A percentile compares a stretch with the other conserved stretches of the same genome.
phyloP scores from a whole-genome alignment of 2,888 invertebrate species.

The Eristalinus sepulchralis region DNA sequence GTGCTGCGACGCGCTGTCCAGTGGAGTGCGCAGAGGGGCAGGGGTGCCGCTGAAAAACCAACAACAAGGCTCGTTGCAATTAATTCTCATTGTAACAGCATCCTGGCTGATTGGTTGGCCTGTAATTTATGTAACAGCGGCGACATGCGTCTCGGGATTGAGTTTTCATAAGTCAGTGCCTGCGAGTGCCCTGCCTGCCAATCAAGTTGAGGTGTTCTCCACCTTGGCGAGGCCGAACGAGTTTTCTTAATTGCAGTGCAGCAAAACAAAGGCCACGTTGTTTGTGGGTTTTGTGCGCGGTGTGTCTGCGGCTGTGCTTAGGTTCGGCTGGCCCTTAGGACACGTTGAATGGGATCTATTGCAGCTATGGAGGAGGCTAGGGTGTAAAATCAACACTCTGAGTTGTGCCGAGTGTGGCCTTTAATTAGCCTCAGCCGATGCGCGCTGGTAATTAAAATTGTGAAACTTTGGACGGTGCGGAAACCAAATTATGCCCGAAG shows the following conservation, averaged over 20 bases:
- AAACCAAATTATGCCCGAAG: background rate
- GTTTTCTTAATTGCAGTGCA: background rate
- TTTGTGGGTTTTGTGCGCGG: background rate
- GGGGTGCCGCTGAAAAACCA: background rate
- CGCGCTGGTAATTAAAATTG: constrained; percentile 32
- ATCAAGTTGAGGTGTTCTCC: constrained; percentile 30
- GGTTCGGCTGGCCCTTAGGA: background rate
- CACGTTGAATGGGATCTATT: background rate
- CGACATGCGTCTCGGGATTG: constrained; percentile 19
- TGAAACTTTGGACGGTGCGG: background rate
- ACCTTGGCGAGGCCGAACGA: background rate
- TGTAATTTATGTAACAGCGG: constrained; percentile 44
- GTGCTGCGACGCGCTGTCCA: background rate
- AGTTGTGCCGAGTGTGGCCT: background rate
- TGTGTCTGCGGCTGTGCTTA: background rate
- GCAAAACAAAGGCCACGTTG: background rate
- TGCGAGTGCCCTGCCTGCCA: constrained; percentile 34
- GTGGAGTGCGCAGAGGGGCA: background rate
- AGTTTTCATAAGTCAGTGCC: constrained; percentile 22
- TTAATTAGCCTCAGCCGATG: constrained; percentile 31
- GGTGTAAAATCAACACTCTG: background rate
- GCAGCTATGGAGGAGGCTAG: too few relatives aligned
- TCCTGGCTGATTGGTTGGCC: constrained; percentile 38
- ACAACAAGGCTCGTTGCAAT: background rate
- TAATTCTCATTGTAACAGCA: constrained; percentile 15